Evolutionary conservation across 2,113 vertebrate genomes (phyloP).

Genomic region (Oenanthe oenanthe): DNA sequence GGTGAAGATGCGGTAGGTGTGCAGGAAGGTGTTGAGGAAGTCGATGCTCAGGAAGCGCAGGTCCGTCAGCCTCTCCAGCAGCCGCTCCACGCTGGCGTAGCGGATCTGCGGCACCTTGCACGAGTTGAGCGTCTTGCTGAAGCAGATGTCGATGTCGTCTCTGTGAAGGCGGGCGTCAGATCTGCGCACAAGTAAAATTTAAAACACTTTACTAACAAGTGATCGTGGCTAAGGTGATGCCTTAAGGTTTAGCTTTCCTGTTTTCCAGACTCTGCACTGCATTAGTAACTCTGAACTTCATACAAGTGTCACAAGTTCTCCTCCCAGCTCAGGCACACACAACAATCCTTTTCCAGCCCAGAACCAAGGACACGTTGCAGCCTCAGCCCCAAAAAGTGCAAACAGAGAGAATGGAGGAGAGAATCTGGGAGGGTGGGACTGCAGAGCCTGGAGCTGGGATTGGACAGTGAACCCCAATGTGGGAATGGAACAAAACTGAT

Average conservation of each 20-base stretch:
- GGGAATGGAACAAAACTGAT: background rate
- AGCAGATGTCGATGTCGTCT: constrained; percentile 97
- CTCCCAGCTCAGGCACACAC: no score
- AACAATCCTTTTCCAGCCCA: no score
- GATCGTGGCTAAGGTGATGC: background rate
- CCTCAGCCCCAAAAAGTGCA: no score
- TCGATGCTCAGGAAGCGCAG: constrained; percentile 97
- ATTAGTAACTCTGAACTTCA: background rate
- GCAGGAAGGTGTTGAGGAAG: constrained; percentile 97
- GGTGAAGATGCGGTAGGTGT: no score
- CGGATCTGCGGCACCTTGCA: constrained; percentile 99
- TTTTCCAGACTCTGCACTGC: background rate
- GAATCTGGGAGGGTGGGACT: background rate
- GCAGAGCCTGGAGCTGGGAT: background rate
- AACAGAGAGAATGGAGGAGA: no score
- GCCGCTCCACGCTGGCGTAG: constrained; percentile 93
- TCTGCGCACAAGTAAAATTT: constrained; percentile 72
- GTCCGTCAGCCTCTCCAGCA: constrained; percentile 95
- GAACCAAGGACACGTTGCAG: no score
- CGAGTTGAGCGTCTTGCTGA: constrained; percentile 99
- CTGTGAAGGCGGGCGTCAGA: constrained; percentile 95
- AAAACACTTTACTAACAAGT: background rate
- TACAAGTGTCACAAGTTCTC: no score
- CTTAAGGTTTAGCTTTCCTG: no score
- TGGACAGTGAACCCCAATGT: background rate